Evolutionary conservation across 1,140 invertebrate genomes (phyloP), one percentile per base, ranked within the genome.

Genomic region (Rhyzopertha dominica): DNA sequence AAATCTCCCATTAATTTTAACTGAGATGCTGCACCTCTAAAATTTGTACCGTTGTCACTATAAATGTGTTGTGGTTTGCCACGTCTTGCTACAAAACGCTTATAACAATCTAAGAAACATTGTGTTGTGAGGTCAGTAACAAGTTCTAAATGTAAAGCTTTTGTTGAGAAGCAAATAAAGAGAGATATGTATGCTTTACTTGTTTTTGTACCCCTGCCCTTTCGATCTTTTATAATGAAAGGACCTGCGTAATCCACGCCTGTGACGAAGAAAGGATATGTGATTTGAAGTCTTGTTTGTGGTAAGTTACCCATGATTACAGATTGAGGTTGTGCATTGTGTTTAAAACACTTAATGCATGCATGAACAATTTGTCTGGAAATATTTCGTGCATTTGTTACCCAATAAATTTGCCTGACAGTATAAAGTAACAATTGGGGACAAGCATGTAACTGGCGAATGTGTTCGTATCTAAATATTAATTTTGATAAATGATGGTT

Each of bases 131-230:
- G 29, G 38, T 61, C 57, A 10, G 13, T 36, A 0, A 66, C 58
- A 0, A 64, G 35, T 35, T 69, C 66, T 12, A 67, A 42, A 43
- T 68, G 64, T 2, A 67, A 39, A 0, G 67, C 62, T 17, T 55
- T 53, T 0, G 53, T 54, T 0, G 50, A 30, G 7, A 61, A 23
- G 47, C 65, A 69, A 1, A 63, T 42, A 29, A 67, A 66, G 1
- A 70, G 12, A 14, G 36, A 34, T 4, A 64, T 46, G 28, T 63
- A 67, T 0, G 46, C 36, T 38, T 69, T 69, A 9, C 46, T 32
- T 5, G 19, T 19, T 2, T 22, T 34, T 22, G 26, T n/a, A 19
- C 43, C 43, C 10, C 47, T 35, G 1, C 19, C 12, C 28, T 38
- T 39, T n/a, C 35, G 47, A 19, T 43, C 34, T 49, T 54, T 51